Conservation (phyloP, 1,140 invertebrate genomes). For the Anthonomus grandis region DNA sequence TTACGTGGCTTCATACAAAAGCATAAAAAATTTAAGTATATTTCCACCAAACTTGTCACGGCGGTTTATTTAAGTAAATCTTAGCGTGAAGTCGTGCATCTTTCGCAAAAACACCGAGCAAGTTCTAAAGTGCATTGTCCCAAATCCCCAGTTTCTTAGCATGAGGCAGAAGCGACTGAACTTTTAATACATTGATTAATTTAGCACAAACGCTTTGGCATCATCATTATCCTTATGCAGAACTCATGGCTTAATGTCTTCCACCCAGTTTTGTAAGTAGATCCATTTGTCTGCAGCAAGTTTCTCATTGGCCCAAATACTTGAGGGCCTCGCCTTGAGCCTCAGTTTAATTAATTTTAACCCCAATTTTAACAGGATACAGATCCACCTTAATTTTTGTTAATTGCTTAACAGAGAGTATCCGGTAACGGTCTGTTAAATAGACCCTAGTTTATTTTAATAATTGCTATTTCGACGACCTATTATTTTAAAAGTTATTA, state of each 20-base stretch:
- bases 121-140: constrained; percentile 18
- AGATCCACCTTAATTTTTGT: neutral
- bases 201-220: constrained; percentile 19
- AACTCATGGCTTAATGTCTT: constrained; percentile 26
- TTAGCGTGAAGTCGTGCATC: no score
- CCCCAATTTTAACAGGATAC: constrained; percentile 7
- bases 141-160: constrained; percentile 14
- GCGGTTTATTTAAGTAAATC: no score
- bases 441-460: no score
- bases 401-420: no score
- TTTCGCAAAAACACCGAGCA: constrained; percentile 9
- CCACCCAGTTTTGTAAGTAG: constrained; percentile 25
- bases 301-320: constrained; percentile 23
- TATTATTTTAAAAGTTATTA: no score
- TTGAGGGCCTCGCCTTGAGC: constrained; percentile 16
- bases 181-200: constrained; percentile 27
- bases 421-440: no score
- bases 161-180: constrained; percentile 7
- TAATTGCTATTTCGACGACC: no score
- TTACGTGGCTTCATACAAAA: no score
- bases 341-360: constrained; percentile 19
- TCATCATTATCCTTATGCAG: constrained; percentile 26
- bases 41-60: no score
- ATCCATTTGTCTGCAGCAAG: constrained; percentile 24
- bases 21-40: no score